Conservation (phyloP, 2,888 invertebrate species). For the Noctua janthe region DNA sequence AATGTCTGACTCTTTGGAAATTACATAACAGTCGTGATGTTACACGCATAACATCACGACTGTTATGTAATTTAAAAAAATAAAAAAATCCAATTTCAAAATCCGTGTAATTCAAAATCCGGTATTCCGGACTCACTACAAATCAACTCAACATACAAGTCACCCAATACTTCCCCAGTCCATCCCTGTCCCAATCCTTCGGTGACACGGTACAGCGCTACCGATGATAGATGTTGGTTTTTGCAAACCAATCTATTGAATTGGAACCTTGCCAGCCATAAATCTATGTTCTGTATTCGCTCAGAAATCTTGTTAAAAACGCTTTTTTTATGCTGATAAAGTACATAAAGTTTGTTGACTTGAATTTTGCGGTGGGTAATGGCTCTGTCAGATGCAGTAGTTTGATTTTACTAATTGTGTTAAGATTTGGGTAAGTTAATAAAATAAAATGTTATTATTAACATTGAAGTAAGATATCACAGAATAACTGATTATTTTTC, state of each 20-base stretch:
- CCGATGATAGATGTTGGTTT: constrained; percentile 69
- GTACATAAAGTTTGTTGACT: constrained; percentile 44
- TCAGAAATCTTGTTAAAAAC: constrained; percentile 54
- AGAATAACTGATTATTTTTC: background rate
- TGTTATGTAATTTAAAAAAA: no score
- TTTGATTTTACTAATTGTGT: constrained; percentile 30
- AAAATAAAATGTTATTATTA: background rate
- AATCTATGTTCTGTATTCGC: constrained; percentile 61
- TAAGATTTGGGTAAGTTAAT: background rate
- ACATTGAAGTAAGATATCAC: background rate
- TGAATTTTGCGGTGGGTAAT: constrained; percentile 30
- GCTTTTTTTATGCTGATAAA: constrained; percentile 43
- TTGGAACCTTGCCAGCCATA: constrained; percentile 68
- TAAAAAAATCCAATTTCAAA: no score
- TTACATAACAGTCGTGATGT: background rate
- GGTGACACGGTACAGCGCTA: constrained; percentile 57
- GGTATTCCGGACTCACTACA: background rate
- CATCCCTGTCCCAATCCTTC: constrained; percentile 48
- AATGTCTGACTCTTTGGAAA: background rate
- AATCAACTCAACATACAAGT: background rate
- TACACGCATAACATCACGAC: no score
- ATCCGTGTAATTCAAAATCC: background rate
- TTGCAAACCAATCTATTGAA: constrained; percentile 68
- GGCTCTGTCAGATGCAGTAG: constrained; percentile 24
- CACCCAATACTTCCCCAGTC: background rate